Evolutionary conservation across 2,797 vertebrate species (phyloP).

Genomic region (Lophura swinhoii): DNA sequence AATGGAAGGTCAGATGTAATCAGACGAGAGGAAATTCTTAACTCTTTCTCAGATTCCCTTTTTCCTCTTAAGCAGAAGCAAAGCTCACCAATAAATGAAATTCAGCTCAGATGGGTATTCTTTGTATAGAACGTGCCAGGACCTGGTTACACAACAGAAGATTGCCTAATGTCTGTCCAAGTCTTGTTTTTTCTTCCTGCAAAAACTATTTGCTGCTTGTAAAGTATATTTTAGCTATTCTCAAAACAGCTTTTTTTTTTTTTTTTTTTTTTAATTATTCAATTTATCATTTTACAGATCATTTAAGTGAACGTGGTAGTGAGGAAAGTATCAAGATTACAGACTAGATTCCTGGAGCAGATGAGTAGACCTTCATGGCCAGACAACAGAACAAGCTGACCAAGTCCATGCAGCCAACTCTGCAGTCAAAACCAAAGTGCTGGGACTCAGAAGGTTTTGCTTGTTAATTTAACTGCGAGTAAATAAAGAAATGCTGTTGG

Average conservation of each 20-base stretch:
- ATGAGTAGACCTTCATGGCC: background rate
- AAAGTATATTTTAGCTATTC: background rate
- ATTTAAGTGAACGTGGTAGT: background rate
- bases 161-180: background rate
- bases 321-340: background rate
- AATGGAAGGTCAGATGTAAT: constrained; percentile 32
- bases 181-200: background rate
- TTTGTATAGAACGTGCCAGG: background rate
- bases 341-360: background rate
- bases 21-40: constrained; percentile 51
- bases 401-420: background rate
- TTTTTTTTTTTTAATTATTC: background rate
- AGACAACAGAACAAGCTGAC: background rate
- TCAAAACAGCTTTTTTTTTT: background rate
- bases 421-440: background rate
- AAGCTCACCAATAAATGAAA: constrained; percentile 18
- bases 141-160: background rate
- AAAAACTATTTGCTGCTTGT: background rate
- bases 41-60: constrained; percentile 49
- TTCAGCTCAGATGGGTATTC: background rate
- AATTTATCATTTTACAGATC: background rate
- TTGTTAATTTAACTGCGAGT: background rate
- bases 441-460: background rate
- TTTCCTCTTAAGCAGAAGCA: background rate
- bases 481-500: background rate